Base-by-base conservation (phyloP, 2,888 invertebrate genomes). In the Ornithoptera priamus region DNA sequence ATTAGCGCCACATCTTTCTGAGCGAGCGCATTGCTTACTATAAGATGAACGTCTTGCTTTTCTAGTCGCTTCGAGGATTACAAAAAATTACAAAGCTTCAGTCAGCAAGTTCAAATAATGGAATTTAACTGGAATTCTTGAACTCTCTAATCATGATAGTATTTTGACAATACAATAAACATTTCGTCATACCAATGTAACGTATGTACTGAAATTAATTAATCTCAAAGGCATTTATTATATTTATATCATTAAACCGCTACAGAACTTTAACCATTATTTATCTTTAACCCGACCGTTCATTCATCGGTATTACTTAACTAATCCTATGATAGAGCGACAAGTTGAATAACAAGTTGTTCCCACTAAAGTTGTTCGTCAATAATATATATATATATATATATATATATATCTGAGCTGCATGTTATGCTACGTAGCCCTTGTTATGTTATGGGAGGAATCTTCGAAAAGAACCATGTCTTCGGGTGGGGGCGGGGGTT, bases 261-360 rank as follows among this genome's bases (percentile, higher is more conserved):
- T 89, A 89, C 81, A 80, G 81, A 85, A 80, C 80, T 84, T 80
- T 79, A 79, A 81, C 82, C 77, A 73, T 80, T 84, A 80, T 78
- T 79, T 79, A 76, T 80, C 76, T 72, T 82, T 83, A 81, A 83
- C 78, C 77, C 77, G 82, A 85, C 83, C 86, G 74, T 87, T 88
- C 83, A 84, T 84, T 88, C 79, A 77, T 82, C 83, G 74, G 80
- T 80, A 80, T 82, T 82, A 80, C 81, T 85, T 87, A 84, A 78
- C 81, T 87, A 87, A 74, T 76, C 72, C 81, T 85, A 84, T 78
- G 80, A 80, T 85, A 88, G 81, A 84, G 83, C 81, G 84, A 82
- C 80, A 80, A 77, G 81, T 78, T 81, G 82, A 80, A 77, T 81
- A 84, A 83, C 84, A 85, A 83, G 80, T 89, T 87, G 89, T 85